Evolutionary conservation across 1,140 invertebrate genomes (phyloP).

Genomic region (Drosophila obscura): DNA sequence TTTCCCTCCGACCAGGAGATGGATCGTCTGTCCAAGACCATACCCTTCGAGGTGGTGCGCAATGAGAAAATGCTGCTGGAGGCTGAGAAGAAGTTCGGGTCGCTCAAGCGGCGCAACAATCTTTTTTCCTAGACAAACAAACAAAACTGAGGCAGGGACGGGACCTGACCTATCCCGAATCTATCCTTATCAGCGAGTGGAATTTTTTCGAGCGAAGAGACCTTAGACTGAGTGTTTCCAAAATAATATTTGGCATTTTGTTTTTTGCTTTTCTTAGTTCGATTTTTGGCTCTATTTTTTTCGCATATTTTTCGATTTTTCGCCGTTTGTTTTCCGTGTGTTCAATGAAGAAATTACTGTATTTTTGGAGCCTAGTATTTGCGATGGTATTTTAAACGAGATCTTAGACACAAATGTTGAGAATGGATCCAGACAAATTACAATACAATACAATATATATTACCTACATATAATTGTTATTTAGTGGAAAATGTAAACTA

Average conservation of each 20-base stretch:
- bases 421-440: slow-evolving; percentile 26
- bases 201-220: slow-evolving; percentile 29
- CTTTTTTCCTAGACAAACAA: slow-evolving; percentile 85
- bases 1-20: slow-evolving; percentile 88
- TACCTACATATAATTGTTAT: slow-evolving; percentile 65
- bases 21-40: slow-evolving; percentile 81
- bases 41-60: slow-evolving; percentile 88
- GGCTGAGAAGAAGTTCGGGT: slow-evolving; percentile 87
- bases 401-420: too few species aligned
- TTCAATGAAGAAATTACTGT: slow-evolving; percentile 38
- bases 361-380: slow-evolving; percentile 73
- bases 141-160: neutral
- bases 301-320: neutral
- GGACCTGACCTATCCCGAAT: too few species aligned
- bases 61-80: slow-evolving; percentile 85
- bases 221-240: slow-evolving; percentile 59
- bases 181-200: neutral
- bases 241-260: slow-evolving; percentile 46
- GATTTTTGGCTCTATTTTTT: neutral
- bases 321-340: neutral
- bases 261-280: slow-evolving; percentile 36
- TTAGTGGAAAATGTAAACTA: slow-evolving; percentile 67
- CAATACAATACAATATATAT: slow-evolving; percentile 20
- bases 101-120: slow-evolving; percentile 88
- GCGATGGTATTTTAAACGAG: slow-evolving; percentile 3